A percentile compares a stretch with the other conserved stretches of the same genome.
phyloP scores from a whole-genome alignment of 2,113 vertebrate genomes.

The Grallaria varia region DNA sequence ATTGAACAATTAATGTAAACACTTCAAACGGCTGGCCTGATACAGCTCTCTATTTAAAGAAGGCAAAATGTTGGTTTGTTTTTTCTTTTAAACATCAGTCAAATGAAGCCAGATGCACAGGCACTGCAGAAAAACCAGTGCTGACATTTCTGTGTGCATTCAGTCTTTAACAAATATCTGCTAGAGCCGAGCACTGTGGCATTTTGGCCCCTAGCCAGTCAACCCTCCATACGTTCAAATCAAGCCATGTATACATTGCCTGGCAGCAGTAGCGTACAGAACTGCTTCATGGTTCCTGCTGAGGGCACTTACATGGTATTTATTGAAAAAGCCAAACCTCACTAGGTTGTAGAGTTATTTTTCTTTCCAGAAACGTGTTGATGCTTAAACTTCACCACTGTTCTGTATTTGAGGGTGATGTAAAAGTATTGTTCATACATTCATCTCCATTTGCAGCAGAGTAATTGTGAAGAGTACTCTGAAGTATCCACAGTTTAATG shows the following conservation, averaged over 20 bases:
- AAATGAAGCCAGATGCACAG: not conserved
- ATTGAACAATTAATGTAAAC: not conserved
- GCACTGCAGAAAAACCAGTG: not conserved
- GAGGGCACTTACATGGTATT: not conserved
- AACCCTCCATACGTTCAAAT: not conserved
- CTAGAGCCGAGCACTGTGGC: not conserved
- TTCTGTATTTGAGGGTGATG: not conserved
- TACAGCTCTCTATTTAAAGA: not conserved
- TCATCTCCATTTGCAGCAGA: not conserved
- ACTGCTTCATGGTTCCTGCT: not conserved
- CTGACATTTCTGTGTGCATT: not conserved
- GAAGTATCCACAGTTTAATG: not conserved
- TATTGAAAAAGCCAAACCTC: not conserved
- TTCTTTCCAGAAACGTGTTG: not conserved
- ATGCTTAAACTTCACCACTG: not conserved
- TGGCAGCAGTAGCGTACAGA: not conserved
- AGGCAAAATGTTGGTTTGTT: not conserved
- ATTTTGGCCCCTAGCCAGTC: not conserved
- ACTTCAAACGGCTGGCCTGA: not conserved
- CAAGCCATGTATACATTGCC: not conserved
- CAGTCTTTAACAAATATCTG: not conserved
- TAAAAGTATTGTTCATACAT: not conserved
- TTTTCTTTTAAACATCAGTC: not conserved
- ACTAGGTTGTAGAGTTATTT: not conserved
- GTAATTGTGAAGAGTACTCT: not conserved